phyloP scores from a whole-genome alignment of 2,113 vertebrate genomes.

The Ibidorhyncha struthersii region DNA sequence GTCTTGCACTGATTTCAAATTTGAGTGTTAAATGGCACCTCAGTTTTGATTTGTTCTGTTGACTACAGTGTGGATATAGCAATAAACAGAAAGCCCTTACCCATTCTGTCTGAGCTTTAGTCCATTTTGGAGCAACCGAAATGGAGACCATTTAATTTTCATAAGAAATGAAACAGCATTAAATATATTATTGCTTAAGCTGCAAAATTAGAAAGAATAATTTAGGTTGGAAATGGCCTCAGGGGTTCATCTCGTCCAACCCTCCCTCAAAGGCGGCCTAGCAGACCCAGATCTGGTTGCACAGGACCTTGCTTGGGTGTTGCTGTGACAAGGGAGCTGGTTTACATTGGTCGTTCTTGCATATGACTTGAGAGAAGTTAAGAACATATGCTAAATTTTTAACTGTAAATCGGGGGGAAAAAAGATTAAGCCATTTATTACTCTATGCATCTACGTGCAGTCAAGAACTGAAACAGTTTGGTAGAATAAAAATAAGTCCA shows the following conservation, averaged over 20 bases:
- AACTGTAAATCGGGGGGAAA: not conserved
- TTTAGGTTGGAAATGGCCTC: not conserved
- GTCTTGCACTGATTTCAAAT: not conserved
- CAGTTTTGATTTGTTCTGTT: not conserved
- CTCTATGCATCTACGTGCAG: not conserved
- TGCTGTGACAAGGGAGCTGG: not conserved
- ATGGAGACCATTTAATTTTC: not conserved
- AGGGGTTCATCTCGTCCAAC: not conserved
- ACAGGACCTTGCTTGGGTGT: not conserved
- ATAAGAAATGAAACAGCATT: not conserved
- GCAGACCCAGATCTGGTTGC: too few relatives aligned
- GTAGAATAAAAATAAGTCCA: not conserved
- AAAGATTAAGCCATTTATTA: not conserved
- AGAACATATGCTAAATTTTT: not conserved
- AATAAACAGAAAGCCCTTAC: not conserved
- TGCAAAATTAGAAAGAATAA: not conserved
- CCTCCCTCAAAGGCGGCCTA: not conserved
- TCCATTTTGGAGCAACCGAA: not conserved
- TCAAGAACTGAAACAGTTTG: not conserved
- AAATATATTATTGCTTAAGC: not conserved
- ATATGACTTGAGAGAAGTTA: rapidly evolving
- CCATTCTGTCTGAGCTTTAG: not conserved
- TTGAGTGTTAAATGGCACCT: not conserved
- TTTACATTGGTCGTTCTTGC: not conserved
- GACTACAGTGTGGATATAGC: not conserved